Base-by-base conservation (phyloP, 2,888 invertebrate genomes). In the Mellilla xanthometata region DNA sequence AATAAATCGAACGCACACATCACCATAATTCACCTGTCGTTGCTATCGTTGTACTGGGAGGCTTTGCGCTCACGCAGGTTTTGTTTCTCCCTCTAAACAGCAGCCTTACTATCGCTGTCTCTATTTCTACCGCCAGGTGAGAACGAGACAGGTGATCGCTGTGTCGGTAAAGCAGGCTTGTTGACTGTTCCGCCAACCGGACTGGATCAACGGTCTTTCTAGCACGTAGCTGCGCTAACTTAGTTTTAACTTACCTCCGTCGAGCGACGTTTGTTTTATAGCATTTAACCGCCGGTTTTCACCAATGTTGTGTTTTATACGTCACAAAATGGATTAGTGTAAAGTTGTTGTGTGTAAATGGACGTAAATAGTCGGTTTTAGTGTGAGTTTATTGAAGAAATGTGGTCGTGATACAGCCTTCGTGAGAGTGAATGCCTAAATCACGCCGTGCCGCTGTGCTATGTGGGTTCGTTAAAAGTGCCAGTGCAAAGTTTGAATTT, bases 131-230 rank as follows among this genome's bases (percentile, higher is more conserved):
- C 28, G 24, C 12, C 26, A 36, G 8, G 56, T 46, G 39, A 50
- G 72, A 81, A 51, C 51, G 81, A 63, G 84, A 77, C 47, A 51
- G 59, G 49, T 49, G 52, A 51, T 56, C 56, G 52, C 60, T 57
- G 57, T 59, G 81, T 84, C 83, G 87, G 79, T 80, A 84, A 87
- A 81, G 69, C 78, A 75, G 85, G 60, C 51, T 47, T 58, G 62
- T 55, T 35, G 65, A 49, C 84, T 81, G 84, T 69, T 80, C 70
- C 81, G 80, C 74, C 87, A 85, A 86, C 82, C 68, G 76, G 83
- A 82, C 79, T 84, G 83, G 87, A 87, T 84, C 90, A 90, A 90
- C 90, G 90, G 90, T 90, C 86, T 85, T 84, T 81, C 77, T 79
- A 73, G 72, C 74, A 71, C 77, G 66, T 79, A 81, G 80, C 80